Conservation (phyloP, 2,888 invertebrate genomes). For the Caenorhabditis japonica region DNA sequence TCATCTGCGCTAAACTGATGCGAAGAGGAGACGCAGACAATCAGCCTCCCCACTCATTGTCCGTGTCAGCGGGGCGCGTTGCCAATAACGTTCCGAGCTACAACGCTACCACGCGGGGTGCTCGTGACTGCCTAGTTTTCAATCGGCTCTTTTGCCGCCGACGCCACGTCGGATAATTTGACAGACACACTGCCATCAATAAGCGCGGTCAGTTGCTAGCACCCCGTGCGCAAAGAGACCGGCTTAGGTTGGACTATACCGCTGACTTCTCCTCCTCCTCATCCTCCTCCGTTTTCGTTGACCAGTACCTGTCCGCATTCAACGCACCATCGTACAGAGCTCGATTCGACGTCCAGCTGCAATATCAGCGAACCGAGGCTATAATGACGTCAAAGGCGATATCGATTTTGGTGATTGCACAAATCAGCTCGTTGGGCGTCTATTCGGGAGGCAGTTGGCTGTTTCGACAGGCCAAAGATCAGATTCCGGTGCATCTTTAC, state of each 20-base stretch:
- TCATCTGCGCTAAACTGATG: too few relatives aligned
- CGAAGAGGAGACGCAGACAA: too few relatives aligned
- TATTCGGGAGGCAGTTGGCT: slow-evolving; percentile 37
- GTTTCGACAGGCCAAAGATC: slow-evolving; percentile 13
- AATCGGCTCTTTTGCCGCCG: too few relatives aligned
- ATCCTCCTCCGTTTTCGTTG: slow-evolving; percentile 30
- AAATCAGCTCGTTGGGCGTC: slow-evolving; percentile 29
- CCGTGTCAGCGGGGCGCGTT: too few relatives aligned
- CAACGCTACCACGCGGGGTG: too few relatives aligned
- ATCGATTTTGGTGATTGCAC: slow-evolving; percentile 34
- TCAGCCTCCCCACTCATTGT: too few relatives aligned
- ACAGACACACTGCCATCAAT: too few relatives aligned
- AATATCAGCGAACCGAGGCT: slow-evolving; percentile 38
- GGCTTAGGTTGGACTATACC: slow-evolving; percentile 25
- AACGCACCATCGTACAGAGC: slow-evolving; percentile 36
- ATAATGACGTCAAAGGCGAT: slow-evolving; percentile 41
- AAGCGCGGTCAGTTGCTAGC: too few relatives aligned
- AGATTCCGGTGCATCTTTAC: slow-evolving; percentile 32
- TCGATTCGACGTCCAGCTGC: slow-evolving; percentile 35
- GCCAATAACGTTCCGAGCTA: too few relatives aligned
- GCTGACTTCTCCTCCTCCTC: slow-evolving; percentile 31
- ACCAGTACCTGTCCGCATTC: slow-evolving; percentile 30
- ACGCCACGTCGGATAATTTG: too few relatives aligned
- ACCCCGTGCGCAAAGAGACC: too few relatives aligned
- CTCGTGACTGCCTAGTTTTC: too few relatives aligned